Percentiles rank a stretch among this genome's conserved stretches.
phyloP scores from a whole-genome alignment of 2,797 vertebrate genomes.

The Australoheros facetus region DNA sequence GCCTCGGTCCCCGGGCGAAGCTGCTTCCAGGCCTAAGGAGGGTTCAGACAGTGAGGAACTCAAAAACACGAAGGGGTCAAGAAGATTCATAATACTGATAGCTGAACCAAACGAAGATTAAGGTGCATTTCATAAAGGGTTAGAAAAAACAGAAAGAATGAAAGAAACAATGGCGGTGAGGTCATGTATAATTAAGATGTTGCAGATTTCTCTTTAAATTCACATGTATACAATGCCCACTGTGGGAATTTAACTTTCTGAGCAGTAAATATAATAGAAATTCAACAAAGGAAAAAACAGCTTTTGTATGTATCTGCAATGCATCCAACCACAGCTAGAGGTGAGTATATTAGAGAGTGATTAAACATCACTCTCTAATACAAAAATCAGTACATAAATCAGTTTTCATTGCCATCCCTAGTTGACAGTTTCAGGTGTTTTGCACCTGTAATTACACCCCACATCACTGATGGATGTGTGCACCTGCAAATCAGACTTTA shows the following conservation, averaged over 20 bases:
- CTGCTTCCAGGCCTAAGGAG: slow-evolving; percentile 40
- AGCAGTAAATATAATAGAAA: neutral
- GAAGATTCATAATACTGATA: slow-evolving; percentile 21
- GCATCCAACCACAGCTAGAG: neutral
- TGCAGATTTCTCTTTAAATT: neutral
- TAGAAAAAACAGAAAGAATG: too few relatives aligned
- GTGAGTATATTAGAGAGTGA: neutral
- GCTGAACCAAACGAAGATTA: slow-evolving; percentile 3
- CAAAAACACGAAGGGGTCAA: slow-evolving; percentile 25
- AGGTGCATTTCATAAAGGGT: neutral
- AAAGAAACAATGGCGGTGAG: neutral
- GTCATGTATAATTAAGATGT: neutral
- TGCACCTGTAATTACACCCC: neutral
- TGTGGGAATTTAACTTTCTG: neutral
- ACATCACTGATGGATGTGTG: too few relatives aligned
- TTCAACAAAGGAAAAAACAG: neutral
- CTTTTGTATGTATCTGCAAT: neutral
- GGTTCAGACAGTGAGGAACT: slow-evolving; percentile 30
- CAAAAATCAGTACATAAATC: neutral
- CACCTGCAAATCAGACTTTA: too few relatives aligned
- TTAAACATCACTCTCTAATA: neutral
- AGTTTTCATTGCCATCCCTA: neutral
- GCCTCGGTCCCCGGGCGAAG: slow-evolving; percentile 17
- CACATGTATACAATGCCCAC: neutral
- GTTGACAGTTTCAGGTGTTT: neutral